Percentiles rank a stretch among this genome's conserved stretches.
Evolutionary conservation across 2,797 vertebrate species (phyloP).

Genomic region (Molothrus ater): DNA sequence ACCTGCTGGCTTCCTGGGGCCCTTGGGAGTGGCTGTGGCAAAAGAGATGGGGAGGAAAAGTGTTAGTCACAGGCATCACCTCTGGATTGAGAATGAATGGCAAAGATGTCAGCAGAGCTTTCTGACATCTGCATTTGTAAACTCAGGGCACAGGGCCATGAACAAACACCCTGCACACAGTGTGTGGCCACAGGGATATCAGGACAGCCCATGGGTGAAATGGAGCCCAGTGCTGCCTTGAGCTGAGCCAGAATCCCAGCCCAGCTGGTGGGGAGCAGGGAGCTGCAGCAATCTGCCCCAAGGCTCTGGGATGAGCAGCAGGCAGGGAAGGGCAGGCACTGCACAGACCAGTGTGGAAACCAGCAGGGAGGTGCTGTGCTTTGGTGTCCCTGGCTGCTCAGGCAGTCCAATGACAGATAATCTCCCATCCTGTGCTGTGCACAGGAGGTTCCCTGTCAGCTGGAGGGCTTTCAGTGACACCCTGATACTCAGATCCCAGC

Average conservation of each 20-base stretch:
- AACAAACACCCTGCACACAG: rapidly evolving
- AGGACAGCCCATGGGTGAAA: not conserved
- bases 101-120: not conserved
- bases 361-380: not conserved
- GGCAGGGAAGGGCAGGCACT: not conserved
- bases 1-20: not conserved
- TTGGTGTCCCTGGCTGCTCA: not conserved
- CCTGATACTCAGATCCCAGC: not conserved
- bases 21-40: conserved; percentile 64
- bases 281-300: not conserved
- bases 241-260: not conserved
- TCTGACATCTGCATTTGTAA: not conserved
- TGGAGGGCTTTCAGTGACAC: not conserved
- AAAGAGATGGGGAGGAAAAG: not conserved
- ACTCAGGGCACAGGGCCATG: rapidly evolving
- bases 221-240: rapidly evolving
- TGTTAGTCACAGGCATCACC: not conserved
- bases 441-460: not conserved
- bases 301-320: not conserved
- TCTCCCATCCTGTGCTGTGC: not conserved
- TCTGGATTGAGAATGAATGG: not conserved
- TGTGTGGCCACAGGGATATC: rapidly evolving
- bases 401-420: not conserved
- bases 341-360: not conserved
- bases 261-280: not conserved